Base-by-base conservation (phyloP, 1,140 invertebrate species). In the Drosophila kurseongensis region DNA sequence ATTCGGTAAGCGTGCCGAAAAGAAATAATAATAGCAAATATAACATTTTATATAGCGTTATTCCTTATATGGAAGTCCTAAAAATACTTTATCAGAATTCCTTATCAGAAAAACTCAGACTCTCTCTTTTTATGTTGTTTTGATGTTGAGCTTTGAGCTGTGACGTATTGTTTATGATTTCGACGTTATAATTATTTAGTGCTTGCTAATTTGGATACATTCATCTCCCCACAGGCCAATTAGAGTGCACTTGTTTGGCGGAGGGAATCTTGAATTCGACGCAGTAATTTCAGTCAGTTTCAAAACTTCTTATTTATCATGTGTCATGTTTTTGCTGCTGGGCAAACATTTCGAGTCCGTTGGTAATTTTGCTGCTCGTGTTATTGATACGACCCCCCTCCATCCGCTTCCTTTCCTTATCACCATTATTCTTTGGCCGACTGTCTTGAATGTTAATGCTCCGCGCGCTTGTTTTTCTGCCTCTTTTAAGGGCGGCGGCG, bases 311-410 rank as follows among this genome's bases (percentile, higher is more conserved):
- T 0, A 14, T 44, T 57, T 50, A 23, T 23, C 23, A 23, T 23
- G 23, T 14, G 16, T 75, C 48, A 45, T 50, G 36, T 62, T 40
- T 48, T 50, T n/a, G 55, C 61, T 44, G 58, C 45, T 67, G 74
- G 63, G 40, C 63, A 61, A 85, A 74, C 42, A 73, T 65, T 62
- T 71, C 14, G 47, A 78, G 52, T 75, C 82, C 47, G 73, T 72
- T 78, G 65, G 69, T 79, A 73, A 79, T 67, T 58, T 86, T 76
- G 41, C 75, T 73, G 69, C 62, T 71, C 62, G 67, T 55, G 79
- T 45, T 88, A 86, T 88, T 78, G 75, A 86, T 86, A 79, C 58
- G 57, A 54, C 9, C 6, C 32, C 16, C 48, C 51, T 35, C n/a
- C 65, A 23, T 23, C 27, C 38, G 38, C 1, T 4, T 23, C 38